phyloP scores from a whole-genome alignment of 2,113 vertebrate genomes.

The Malaclemys terrapin region DNA sequence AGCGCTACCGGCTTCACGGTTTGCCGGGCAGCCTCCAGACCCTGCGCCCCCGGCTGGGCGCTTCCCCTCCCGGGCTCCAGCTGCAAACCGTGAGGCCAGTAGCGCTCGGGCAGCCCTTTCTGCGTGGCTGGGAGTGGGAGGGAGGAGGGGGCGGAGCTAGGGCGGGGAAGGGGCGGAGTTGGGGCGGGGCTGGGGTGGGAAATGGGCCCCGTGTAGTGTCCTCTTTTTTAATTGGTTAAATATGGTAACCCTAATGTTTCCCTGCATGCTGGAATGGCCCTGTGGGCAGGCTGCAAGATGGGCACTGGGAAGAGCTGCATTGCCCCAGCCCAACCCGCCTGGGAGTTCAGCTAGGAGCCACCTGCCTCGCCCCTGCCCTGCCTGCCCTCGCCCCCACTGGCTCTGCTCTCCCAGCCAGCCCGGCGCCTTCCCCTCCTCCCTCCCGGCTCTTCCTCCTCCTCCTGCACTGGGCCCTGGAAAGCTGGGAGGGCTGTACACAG shows the following conservation, averaged over 20 bases:
- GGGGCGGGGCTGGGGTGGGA: too few relatives aligned
- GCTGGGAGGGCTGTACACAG: not conserved
- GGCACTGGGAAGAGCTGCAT: not conserved
- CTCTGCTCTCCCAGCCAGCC: not conserved
- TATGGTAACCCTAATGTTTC: not conserved
- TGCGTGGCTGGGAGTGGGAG: too few relatives aligned
- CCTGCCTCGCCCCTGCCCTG: fast-evolving
- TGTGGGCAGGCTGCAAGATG: constrained; percentile 11
- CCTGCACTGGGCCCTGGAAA: not conserved
- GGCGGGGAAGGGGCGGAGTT: too few relatives aligned
- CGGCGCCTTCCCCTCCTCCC: fast-evolving
- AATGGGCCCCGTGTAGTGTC: too few relatives aligned
- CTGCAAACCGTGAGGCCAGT: too few relatives aligned
- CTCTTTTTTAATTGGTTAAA: too few relatives aligned
- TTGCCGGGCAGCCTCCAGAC: too few relatives aligned
- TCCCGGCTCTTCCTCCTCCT: not conserved
- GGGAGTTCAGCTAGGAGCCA: fast-evolving
- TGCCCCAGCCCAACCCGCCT: not conserved
- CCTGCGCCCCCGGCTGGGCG: too few relatives aligned
- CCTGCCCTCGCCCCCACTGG: fast-evolving
- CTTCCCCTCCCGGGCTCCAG: too few relatives aligned
- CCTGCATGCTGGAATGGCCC: constrained; percentile 31
- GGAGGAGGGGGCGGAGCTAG: too few relatives aligned
- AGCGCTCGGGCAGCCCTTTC: too few relatives aligned
- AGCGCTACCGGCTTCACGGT: too few relatives aligned